These are phyloP conservation scores for Umimayanthus chanpuru DNA, from an alignment of 92 coral and sea anemone genomes.

Conservation along the genomic window DNA sequence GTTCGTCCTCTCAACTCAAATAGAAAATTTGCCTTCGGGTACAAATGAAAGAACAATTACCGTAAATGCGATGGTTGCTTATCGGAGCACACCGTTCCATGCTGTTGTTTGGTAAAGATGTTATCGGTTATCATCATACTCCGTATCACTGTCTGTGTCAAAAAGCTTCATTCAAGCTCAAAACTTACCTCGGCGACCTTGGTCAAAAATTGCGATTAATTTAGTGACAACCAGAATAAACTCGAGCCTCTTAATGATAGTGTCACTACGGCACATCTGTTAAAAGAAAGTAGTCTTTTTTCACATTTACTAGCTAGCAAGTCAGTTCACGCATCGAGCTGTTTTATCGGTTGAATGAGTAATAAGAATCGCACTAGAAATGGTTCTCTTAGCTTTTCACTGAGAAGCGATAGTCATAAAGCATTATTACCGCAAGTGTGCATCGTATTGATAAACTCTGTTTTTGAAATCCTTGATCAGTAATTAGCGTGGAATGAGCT, in stretches of 20 bases:
- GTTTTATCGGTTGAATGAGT: slow-evolving; percentile 6
- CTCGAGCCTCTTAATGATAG: background rate
- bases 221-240: slow-evolving; percentile 1
- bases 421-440: slow-evolving; percentile 20
- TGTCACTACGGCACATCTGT: background rate
- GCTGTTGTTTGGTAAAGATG: slow-evolving; percentile 14
- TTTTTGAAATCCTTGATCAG: slow-evolving; percentile 22
- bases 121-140: background rate
- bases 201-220: background rate
- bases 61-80: slow-evolving; percentile 1
- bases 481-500: slow-evolving; percentile 20
- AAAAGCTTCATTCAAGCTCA: background rate
- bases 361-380: slow-evolving; percentile 23
- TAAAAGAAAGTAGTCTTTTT: slow-evolving; percentile 2
- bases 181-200: background rate
- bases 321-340: background rate
- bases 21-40: slow-evolving; percentile 32
- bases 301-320: background rate
- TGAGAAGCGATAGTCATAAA: slow-evolving; percentile 1
- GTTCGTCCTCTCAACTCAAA: slow-evolving; percentile 13
- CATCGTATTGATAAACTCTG: slow-evolving; percentile 1
- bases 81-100: slow-evolving; percentile 17
- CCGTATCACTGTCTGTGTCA: background rate
- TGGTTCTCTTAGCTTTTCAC: slow-evolving; percentile 9
- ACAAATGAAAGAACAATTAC: slow-evolving; percentile 14